Base-by-base conservation (phyloP, 2,888 invertebrate species). In the Erannis defoliaria region DNA sequence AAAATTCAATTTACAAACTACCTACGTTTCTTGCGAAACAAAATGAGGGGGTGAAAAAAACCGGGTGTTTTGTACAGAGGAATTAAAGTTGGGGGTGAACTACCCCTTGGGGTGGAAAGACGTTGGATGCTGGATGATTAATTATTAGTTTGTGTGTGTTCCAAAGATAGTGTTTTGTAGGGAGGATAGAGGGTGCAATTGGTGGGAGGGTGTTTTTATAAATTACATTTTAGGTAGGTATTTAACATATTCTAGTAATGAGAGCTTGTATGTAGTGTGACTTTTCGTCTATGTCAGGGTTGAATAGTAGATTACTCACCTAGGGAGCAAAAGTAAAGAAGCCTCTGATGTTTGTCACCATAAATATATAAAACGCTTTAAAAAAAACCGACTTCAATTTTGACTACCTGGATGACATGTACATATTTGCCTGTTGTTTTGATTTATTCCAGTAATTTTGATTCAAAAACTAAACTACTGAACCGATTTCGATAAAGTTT, bases 111-210 rank as follows among this genome's bases (percentile, higher is more conserved):
- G 78, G 82, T 51, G 58, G 61, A 46, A 90, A 89, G 89, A 89
- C 79, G 87, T 80, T 79, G 84, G 90, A 91, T 92, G 92, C 81
- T 79, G 84, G 90, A 91, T 93, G 92, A 93, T 91, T 93, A 93
- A 92, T 93, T 93, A 91, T 92, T 89, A 90, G 90, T 91, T 90
- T 90, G 90, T 92, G 86, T 90, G 90, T 90, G 90, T 90, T 85
- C 81, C 80, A 77, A 85, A 88, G 89, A 89, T 89, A 88, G 81
- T 74, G 75, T 70, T 70, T 71, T 70, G 68, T 75, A 60, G 55
- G 64, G 53, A 63, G 54, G 58, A 33, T 37, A 38, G 43, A 48
- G 60, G 61, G 43, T 45, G 14, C 45, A 16, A 45, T 29, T 9
- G 48, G 26, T 50, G 54, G 57, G 42, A 63, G 62, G 67, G 64